These are phyloP conservation scores for Euthynnus affinis DNA, from an alignment of 2,797 vertebrate genomes.

Conservation along the genomic window DNA sequence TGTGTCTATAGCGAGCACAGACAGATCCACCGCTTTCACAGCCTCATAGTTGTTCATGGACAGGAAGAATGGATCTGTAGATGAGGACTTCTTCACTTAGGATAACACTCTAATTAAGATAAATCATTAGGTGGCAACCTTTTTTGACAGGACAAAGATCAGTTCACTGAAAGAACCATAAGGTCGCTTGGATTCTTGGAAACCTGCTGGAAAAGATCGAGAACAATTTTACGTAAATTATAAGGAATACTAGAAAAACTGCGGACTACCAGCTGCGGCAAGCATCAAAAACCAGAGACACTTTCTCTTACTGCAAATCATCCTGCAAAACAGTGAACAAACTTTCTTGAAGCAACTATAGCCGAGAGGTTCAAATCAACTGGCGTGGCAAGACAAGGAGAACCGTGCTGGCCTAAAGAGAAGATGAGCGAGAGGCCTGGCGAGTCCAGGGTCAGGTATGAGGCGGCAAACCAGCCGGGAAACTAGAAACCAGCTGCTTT, in stretches of 20 bases:
- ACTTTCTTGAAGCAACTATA: background rate
- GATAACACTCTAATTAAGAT: background rate
- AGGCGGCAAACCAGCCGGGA: conserved; percentile 41
- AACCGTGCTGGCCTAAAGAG: background rate
- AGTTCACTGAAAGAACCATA: background rate
- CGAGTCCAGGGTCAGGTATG: conserved; percentile 44
- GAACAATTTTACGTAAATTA: conserved; percentile 8
- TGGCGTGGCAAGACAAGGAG: background rate
- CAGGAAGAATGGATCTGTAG: background rate
- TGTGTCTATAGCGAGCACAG: conserved; percentile 47
- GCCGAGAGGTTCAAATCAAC: background rate
- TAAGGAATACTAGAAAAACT: background rate
- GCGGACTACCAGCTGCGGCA: background rate
- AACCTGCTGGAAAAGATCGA: conserved; percentile 6
- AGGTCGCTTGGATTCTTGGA: background rate
- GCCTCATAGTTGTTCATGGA: conserved; percentile 28
- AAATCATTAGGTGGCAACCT: background rate
- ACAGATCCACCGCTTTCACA: conserved; percentile 46
- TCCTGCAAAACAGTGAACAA: background rate
- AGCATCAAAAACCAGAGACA: background rate
- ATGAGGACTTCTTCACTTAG: background rate
- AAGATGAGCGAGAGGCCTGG: conserved; percentile 47
- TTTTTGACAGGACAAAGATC: background rate
- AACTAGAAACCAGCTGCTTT: conserved; percentile 32
- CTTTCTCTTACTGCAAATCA: background rate